These are phyloP conservation scores for rat (Rattus norvegicus) DNA, from an alignment of 2,113 vertebrate genomes.

Conservation along the genomic window GRCr8 NC_086020.1:169869001-169869500, in stretches of 20 bases:
- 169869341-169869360: neutral
- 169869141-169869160: too few species aligned
- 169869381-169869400: slow-evolving; percentile 2
- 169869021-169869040: too few species aligned
- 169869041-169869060: too few species aligned
- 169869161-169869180: neutral
- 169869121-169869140: neutral
- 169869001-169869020: too few species aligned
- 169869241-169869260: neutral
- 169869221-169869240: fast-evolving
- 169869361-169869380: neutral
- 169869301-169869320: neutral
- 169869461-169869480: neutral
- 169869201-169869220: neutral
- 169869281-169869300: neutral
- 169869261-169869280: neutral
- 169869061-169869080: too few species aligned
- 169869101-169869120: neutral
- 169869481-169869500: neutral
- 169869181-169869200: neutral
- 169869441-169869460: neutral
- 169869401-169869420: neutral
- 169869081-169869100: neutral
- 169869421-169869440: neutral
- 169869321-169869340: neutral